These are phyloP conservation scores for Zoanthus sociatus DNA, from an alignment of 92 coral and sea anemone species.

Conservation along the genomic window DNA sequence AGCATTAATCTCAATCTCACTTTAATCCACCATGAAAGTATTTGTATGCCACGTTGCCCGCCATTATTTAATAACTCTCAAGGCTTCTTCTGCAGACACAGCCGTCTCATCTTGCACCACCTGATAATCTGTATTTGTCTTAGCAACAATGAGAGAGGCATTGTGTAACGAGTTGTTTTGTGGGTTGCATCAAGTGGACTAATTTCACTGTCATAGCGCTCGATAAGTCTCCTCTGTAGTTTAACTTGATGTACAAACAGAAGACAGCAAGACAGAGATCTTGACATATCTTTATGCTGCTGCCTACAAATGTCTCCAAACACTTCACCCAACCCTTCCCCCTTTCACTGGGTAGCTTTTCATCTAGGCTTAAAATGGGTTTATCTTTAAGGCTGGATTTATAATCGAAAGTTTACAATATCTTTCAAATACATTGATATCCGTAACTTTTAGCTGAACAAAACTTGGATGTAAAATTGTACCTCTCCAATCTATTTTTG, in stretches of 20 bases:
- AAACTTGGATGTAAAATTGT: too few relatives aligned
- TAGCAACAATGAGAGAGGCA: slow-evolving; percentile 19
- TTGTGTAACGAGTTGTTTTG: slow-evolving; percentile 50
- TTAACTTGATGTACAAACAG: slow-evolving; percentile 62
- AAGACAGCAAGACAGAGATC: slow-evolving; percentile 29
- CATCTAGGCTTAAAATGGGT: not conserved
- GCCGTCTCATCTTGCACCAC: slow-evolving; percentile 33
- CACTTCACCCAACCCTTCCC: not conserved
- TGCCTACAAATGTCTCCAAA: not conserved
- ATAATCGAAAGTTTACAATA: too few relatives aligned
- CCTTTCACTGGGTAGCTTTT: not conserved
- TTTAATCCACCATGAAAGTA: slow-evolving; percentile 26
- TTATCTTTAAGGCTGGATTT: too few relatives aligned
- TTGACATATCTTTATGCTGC: not conserved
- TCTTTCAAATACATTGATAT: too few relatives aligned
- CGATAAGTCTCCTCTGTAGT: slow-evolving; percentile 48
- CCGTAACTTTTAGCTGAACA: too few relatives aligned
- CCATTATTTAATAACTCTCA: not conserved
- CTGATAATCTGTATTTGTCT: slow-evolving; percentile 19
- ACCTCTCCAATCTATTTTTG: too few relatives aligned
- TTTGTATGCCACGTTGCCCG: slow-evolving; percentile 14
- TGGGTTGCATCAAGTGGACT: slow-evolving; percentile 66
- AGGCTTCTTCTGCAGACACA: slow-evolving; percentile 19
- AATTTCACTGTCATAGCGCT: slow-evolving; percentile 54
- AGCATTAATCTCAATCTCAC: slow-evolving; percentile 27